A percentile compares a stretch with the other conserved stretches of the same genome.
Conservation (phyloP, 2,113 vertebrate genomes). For the Myotis brandtii region DNA sequence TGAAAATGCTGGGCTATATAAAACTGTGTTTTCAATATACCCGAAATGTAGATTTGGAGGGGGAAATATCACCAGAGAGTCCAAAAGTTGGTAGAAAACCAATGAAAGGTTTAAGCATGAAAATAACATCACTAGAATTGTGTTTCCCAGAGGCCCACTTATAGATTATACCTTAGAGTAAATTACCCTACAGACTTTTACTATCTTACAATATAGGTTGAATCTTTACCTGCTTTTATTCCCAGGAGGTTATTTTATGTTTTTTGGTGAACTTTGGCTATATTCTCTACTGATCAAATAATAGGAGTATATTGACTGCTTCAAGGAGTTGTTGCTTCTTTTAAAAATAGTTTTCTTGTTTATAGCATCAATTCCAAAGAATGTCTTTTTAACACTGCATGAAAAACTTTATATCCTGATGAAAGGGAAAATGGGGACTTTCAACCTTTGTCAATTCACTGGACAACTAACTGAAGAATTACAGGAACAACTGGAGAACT, state of each 20-base stretch:
- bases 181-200: background rate
- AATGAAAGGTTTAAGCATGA: background rate
- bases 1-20: background rate
- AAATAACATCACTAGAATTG: background rate
- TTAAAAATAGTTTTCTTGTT: constrained; percentile 68
- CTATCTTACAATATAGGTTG: background rate
- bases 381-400: constrained; percentile 87
- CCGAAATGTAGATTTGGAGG: background rate
- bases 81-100: background rate
- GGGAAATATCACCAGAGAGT: background rate
- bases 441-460: constrained; percentile 78
- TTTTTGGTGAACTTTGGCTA: background rate
- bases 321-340: constrained; percentile 3
- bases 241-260: background rate
- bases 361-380: constrained; percentile 88
- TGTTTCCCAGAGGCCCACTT: background rate
- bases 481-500: constrained; percentile 81
- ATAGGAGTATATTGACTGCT: background rate
- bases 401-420: constrained; percentile 83
- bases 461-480: constrained; percentile 86
- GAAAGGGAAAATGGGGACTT: constrained; percentile 87
- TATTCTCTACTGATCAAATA: background rate
- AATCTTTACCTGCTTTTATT: background rate
- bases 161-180: background rate
- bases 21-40: background rate